Base-by-base conservation (phyloP, 2,797 vertebrate genomes). In the Babyrousa celebensis region DNA sequence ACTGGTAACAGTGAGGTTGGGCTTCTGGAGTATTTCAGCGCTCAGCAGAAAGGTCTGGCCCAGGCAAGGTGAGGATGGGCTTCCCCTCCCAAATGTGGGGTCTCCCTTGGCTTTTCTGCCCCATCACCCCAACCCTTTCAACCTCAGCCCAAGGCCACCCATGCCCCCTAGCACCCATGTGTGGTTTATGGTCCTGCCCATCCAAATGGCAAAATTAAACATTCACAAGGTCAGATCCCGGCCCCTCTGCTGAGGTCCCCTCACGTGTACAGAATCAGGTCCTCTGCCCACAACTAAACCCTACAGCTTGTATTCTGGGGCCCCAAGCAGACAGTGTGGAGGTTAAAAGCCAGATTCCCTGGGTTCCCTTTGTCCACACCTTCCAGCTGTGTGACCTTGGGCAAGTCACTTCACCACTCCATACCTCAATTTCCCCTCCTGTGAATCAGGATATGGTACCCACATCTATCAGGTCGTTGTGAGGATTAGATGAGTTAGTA, bases 1-100 rank as follows among this genome's bases (percentile, higher is more conserved):
- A 21, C 65, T 23, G 43, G 16, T 17, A 29, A 77, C 21, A 62
- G 6, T 72, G 68, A 48, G 40, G 67, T 77, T 40, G 67, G 68
- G 36, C 60, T 77, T 56, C n/a, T 16, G 52, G 56, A 74, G 36
- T 48, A 23, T 67, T 85, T 43, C 16, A 27, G 5, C 36, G 65
- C 65, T 83, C 68, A 67, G 79, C 32, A 65, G 93, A 89, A 75
- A 93, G 77, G 18, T 70, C 56, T 91, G 56, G 71, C 67, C 63
- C 68, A 43, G 67, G 43, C 36, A 56, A 56, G 79, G 23, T 8
- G 78, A 71, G 40, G 21, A 11, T 11, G 11, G 48, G 10, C 12
- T 32, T 72, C 63, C 23, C 12, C 60, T 23, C n/a, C 2, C 12
- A n/a, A 6, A 2, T 25, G 12, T 20, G 25, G 17, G 12, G 6